phyloP scores from a whole-genome alignment of 2,797 vertebrate genomes.

The Anolis apletophallus region DNA sequence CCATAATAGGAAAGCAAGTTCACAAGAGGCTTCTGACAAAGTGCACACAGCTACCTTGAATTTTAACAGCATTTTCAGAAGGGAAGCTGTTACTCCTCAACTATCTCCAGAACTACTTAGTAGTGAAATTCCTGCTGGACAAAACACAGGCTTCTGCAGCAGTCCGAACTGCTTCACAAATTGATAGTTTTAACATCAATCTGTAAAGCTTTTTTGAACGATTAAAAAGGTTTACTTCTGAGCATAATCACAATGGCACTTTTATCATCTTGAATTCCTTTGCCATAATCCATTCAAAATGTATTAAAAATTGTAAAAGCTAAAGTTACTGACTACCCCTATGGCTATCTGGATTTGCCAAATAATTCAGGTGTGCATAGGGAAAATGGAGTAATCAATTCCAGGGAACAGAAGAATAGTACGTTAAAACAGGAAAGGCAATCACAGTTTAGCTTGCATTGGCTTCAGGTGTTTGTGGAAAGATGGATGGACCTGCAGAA shows the following conservation, averaged over 20 bases:
- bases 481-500: conserved; percentile 90
- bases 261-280: conserved; percentile 59
- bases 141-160: conserved; percentile 50
- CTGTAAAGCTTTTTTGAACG: conserved; percentile 69
- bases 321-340: conserved; percentile 68
- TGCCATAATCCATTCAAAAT: conserved; percentile 27
- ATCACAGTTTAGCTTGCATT: conserved; percentile 92
- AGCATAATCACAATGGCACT: conserved; percentile 74
- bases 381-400: conserved; percentile 48
- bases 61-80: neutral
- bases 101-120: conserved; percentile 62
- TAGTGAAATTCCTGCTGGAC: conserved; percentile 64
- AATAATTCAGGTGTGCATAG: conserved; percentile 44
- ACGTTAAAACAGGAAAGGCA: neutral
- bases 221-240: conserved; percentile 63
- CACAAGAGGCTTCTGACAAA: conserved; percentile 34
- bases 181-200: conserved; percentile 47
- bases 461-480: conserved; percentile 94
- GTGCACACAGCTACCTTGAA: neutral
- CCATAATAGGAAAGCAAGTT: conserved; percentile 5
- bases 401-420: conserved; percentile 40
- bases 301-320: conserved; percentile 59
- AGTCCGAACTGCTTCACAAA: conserved; percentile 62
- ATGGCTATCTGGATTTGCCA: conserved; percentile 61
- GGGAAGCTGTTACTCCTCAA: conserved; percentile 57